phyloP scores from a whole-genome alignment of 2,113 vertebrate species.

The Nestor notabilis region DNA sequence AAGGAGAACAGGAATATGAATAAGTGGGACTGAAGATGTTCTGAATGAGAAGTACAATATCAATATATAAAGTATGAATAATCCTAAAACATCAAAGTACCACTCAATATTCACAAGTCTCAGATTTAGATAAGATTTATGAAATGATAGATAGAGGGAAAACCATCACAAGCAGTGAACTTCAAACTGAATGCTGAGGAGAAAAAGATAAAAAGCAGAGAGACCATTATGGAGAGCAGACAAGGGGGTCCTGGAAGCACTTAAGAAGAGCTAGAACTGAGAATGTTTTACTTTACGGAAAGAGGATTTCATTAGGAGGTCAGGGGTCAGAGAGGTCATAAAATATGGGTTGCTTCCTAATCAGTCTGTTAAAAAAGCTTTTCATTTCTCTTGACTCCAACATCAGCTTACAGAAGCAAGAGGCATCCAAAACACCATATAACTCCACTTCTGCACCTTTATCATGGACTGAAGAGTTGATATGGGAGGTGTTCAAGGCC shows the following conservation, averaged over 20 bases:
- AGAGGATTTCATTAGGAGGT: background rate
- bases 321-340: background rate
- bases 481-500: too few relatives aligned
- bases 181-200: background rate
- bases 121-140: background rate
- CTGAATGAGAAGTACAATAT: constrained; percentile 24
- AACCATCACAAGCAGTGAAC: background rate
- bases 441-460: background rate
- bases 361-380: background rate
- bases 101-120: background rate
- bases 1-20: background rate
- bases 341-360: background rate
- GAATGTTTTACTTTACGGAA: background rate
- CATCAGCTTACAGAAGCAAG: background rate
- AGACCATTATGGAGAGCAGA: background rate
- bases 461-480: too few relatives aligned
- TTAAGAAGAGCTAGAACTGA: background rate
- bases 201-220: background rate
- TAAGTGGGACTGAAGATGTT: background rate
- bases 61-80: constrained; percentile 4
- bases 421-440: background rate
- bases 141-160: background rate
- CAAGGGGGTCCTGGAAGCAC: background rate
- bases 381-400: background rate
- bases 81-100: constrained; percentile 17